Percentiles rank a stretch among this genome's conserved stretches.
Conservation (phyloP, 2,888 invertebrate genomes). For the Agrotis segetum region DNA sequence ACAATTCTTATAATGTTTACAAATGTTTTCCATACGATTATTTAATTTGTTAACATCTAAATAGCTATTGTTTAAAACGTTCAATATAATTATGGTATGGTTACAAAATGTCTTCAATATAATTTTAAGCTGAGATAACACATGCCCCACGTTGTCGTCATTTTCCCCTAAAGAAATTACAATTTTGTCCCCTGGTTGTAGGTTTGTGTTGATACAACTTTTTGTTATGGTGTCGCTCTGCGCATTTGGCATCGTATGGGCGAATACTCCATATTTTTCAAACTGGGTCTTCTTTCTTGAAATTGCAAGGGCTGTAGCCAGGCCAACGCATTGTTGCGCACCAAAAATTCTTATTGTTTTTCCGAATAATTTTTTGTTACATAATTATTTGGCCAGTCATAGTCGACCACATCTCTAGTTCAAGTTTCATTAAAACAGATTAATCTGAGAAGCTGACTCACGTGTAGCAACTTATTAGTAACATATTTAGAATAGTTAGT, state of each 20-base stretch:
- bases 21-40: too few species aligned
- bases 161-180: conserved; percentile 21
- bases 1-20: too few species aligned
- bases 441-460: conserved; percentile 3
- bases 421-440: background rate
- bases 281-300: conserved; percentile 12
- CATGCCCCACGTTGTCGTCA: conserved; percentile 1
- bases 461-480: conserved; percentile 9
- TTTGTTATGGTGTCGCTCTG: conserved; percentile 11
- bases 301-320: conserved; percentile 4
- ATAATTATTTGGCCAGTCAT: too few species aligned
- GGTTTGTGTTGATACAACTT: background rate
- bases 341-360: conserved; percentile 7
- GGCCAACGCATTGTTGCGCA: conserved; percentile 12
- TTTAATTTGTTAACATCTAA: too few species aligned
- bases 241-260: conserved; percentile 19
- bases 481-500: conserved; percentile 37
- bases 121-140: conserved; percentile 1
- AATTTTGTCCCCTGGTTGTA: conserved; percentile 13
- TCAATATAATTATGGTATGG: conserved; percentile 3
- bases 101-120: conserved; percentile 1
- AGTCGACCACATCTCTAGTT: too few species aligned
- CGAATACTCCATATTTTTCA: conserved; percentile 10
- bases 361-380: background rate
- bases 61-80: background rate